Evolutionary conservation across 53 echinoderm and acorn worm species (phyloP).

Genomic region (Henricia sp.): DNA sequence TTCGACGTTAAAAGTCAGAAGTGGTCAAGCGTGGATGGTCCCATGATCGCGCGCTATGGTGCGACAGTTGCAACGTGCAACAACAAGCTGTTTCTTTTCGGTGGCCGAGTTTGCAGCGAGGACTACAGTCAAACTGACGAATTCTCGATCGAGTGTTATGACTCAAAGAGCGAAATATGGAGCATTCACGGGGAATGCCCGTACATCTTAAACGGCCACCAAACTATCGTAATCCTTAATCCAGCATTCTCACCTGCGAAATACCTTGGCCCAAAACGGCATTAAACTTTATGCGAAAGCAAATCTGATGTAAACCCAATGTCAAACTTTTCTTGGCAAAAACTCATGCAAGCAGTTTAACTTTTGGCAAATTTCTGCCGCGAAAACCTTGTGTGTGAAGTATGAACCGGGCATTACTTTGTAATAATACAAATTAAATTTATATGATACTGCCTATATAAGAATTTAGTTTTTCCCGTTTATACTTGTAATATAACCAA

Average conservation of each 20-base stretch:
- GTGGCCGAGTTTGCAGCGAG: slow-evolving; percentile 27
- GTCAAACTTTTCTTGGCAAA: no score
- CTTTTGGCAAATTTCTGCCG: no score
- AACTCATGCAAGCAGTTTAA: no score
- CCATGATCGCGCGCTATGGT: slow-evolving; percentile 26
- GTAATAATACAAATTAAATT: no score
- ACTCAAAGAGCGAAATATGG: slow-evolving; percentile 50
- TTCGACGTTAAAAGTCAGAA: slow-evolving; percentile 6
- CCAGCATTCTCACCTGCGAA: slow-evolving; percentile 38
- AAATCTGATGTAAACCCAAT: no score
- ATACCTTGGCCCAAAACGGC: slow-evolving; percentile 55
- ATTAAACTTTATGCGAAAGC: no score
- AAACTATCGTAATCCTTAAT: slow-evolving; percentile 27
- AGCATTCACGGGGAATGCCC: slow-evolving; percentile 40
- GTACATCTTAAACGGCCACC: slow-evolving; percentile 24
- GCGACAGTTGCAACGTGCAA: slow-evolving; percentile 45
- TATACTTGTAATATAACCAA: no score
- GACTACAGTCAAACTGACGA: slow-evolving; percentile 41
- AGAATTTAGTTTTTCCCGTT: no score
- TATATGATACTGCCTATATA: no score
- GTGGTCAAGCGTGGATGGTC: slow-evolving; percentile 41
- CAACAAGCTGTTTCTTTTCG: slow-evolving; percentile 60
- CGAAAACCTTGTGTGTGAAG: no score
- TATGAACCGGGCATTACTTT: no score
- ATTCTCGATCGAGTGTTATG: slow-evolving; percentile 47